A percentile compares a stretch with the other conserved stretches of the same genome.
Conservation (phyloP, 2,797 vertebrate species). For the Gymnocypris eckloni region DNA sequence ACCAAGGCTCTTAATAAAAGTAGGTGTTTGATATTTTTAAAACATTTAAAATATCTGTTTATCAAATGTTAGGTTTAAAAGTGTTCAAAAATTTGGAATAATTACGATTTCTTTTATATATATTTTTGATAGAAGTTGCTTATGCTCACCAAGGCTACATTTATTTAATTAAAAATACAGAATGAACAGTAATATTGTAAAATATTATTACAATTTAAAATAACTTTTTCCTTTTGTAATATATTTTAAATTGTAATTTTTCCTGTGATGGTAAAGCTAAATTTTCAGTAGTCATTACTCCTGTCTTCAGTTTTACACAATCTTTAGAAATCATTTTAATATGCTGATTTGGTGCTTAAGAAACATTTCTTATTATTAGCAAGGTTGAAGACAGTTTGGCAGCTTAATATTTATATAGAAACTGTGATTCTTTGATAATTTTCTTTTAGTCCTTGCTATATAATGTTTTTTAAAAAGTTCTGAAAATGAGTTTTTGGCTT, state of each 20-base stretch:
- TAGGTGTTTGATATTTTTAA: neutral
- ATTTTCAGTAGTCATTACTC: neutral
- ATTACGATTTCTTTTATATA: neutral
- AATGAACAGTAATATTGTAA: neutral
- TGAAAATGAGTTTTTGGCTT: neutral
- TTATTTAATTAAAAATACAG: neutral
- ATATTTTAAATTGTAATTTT: neutral
- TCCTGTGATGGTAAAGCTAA: neutral
- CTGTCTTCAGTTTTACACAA: neutral
- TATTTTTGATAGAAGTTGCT: neutral
- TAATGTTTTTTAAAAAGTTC: neutral
- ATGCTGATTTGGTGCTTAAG: neutral
- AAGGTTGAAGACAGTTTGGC: neutral
- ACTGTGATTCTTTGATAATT: neutral
- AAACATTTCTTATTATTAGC: neutral
- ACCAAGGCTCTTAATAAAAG: constrained; percentile 15
- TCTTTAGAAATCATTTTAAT: neutral
- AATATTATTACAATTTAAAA: neutral
- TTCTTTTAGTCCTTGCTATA: neutral
- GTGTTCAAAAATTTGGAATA: neutral
- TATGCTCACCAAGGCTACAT: neutral
- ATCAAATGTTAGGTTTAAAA: neutral
- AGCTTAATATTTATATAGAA: neutral
- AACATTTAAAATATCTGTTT: neutral
- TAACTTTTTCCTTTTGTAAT: neutral